Evolutionary conservation across 2,888 invertebrate genomes (phyloP).

Genomic region (Heliconius ismenius): DNA sequence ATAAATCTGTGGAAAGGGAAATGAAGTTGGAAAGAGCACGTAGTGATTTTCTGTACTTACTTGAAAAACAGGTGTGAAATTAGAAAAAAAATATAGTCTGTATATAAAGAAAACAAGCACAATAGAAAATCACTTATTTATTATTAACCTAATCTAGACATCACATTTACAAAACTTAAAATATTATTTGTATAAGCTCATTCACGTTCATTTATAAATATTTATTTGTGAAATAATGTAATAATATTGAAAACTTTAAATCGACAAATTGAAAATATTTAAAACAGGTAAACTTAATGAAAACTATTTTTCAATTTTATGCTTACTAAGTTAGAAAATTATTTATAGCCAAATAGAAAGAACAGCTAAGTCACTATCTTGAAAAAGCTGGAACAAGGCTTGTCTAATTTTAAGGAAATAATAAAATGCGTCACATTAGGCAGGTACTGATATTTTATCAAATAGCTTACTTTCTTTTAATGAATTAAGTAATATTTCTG

Average conservation of each 20-base stretch:
- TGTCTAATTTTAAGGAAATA: not conserved
- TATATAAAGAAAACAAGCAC: not conserved
- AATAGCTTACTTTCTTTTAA: not conserved
- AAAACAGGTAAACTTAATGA: not conserved
- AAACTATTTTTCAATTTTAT: not conserved
- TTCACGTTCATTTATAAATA: not conserved
- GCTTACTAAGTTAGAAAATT: not conserved
- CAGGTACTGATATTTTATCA: conserved; percentile 2
- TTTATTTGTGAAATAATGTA: too few species aligned
- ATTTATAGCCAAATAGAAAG: not conserved
- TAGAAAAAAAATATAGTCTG: too few species aligned
- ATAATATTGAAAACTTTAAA: not conserved
- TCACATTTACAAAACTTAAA: not conserved
- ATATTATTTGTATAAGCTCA: not conserved
- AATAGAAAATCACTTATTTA: not conserved
- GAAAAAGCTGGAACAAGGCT: not conserved
- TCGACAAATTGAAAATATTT: not conserved
- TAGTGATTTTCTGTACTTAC: too few species aligned
- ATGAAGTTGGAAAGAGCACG: too few species aligned
- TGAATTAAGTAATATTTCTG: not conserved
- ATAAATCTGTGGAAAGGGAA: too few species aligned
- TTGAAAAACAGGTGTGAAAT: not conserved
- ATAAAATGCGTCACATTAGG: not conserved
- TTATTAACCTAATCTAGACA: not conserved
- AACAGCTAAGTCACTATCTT: not conserved